These are phyloP conservation scores for Branchellion lobata DNA, from an alignment of 2,888 invertebrate genomes.

Conservation along the genomic window DNA sequence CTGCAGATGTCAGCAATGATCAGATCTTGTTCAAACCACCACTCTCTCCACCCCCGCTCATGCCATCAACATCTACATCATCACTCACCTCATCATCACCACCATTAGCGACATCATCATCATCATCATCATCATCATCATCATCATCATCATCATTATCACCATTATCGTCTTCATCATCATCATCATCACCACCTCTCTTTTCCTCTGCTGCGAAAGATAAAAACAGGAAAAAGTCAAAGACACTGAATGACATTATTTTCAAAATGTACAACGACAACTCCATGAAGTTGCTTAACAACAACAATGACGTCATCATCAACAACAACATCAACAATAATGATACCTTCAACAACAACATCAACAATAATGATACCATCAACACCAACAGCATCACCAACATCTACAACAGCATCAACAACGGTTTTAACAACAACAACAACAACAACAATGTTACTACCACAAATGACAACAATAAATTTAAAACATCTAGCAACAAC, in stretches of 20 bases:
- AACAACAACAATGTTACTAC: not conserved
- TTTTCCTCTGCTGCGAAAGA: not conserved
- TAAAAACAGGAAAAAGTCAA: conserved; percentile 32
- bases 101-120: not conserved
- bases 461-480: no score
- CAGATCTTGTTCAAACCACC: no score
- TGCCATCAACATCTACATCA: no score
- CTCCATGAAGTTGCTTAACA: not conserved
- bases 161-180: not conserved
- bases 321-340: not conserved
- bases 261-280: conserved; percentile 32
- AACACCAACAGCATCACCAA: no score
- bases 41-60: no score
- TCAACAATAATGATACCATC: not conserved
- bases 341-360: not conserved
- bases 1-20: no score
- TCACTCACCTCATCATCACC: not conserved
- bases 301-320: not conserved
- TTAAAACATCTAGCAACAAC: no score
- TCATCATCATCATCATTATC: not conserved
- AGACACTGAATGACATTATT: conserved; percentile 37
- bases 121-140: conserved; percentile 2
- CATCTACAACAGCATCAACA: no score
- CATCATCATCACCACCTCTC: not conserved
- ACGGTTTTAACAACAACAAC: not conserved